Base-by-base conservation (phyloP, 1,140 invertebrate genomes). In the Heliothis subflexa region DNA sequence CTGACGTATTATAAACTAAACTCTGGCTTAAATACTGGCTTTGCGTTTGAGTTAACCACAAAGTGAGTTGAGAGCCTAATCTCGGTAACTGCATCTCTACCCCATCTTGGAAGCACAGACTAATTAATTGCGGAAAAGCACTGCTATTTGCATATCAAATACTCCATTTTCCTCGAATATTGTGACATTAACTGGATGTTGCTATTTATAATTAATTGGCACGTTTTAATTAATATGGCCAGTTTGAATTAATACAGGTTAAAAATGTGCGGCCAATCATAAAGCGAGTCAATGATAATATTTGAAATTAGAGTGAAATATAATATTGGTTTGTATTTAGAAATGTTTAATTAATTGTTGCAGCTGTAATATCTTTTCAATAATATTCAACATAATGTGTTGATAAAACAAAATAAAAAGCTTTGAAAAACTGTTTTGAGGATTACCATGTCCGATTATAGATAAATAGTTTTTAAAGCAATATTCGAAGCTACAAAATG, bases 111-210 rank as follows among this genome's bases (percentile, higher is more conserved):
- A 55, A 21, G 28, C 25, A 33, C 9, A 40, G 28, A 13, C 49
- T 55, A 71, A 71, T 71, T 71, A 71, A 71, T 71, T 71, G 50
- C 50, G 50, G 25, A 54, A 54, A 71, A 55, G 68, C 68, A 71
- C 16, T 71, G 18, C 68, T 40, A 13, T 71, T 71, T 55, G 68
- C 28, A n/a, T 25, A 55, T 33, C 16, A 52, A 52, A 49, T 52
- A 68, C 47, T 28, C 49, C 12, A 9, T 40, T 40, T 40, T 40
- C 33, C 33, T 40, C 33, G 33, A 33, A 50, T 45, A 21, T 33
- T 66, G 18, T 66, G 11, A 66, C n/a, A 50, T 28, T 52, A 52
- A 68, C 18, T 50, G 11, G 18, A 64, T 68, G 64, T 28, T 28
- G 45, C 64, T 25, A 49, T n/a, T 4, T 12, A 10, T 68, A 68